Evolutionary conservation across 2,113 vertebrate genomes (phyloP), one percentile per base, ranked within the genome.

Genomic region (Dryoscopus gambensis): DNA sequence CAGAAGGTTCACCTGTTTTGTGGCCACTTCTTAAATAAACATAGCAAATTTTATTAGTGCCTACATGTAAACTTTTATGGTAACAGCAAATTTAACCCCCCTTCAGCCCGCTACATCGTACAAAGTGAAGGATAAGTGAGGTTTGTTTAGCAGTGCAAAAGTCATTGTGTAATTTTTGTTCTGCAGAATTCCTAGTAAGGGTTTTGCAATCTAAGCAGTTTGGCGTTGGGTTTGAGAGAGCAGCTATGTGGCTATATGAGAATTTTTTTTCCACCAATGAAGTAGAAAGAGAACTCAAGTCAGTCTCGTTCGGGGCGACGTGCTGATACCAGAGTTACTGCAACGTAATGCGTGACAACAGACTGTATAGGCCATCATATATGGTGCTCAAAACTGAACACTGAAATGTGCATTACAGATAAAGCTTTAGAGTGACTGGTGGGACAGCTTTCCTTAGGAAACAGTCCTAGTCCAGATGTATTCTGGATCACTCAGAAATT

Each of bases 301-400:
- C 11, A 3, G 9, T 31, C 25, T 70, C 3, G 8, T 56, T 79
- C 0, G 2, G 35, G 50, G 57, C 3, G 1, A 0, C 7, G 4
- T 52, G 52, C n/a, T 62, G 46, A n/a, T 25, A 28, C 7, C 69
- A 55, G 56, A 42, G 44, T 40, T 49, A 27, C 33, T 50, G 52
- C 24, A 44, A 11, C 31, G 1, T 33, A 33, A 50, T 23, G 13
- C 0, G 0, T 31, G 22, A 12, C 12, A 46, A 30, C 33, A 50
- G 47, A 70, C 25, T 5, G 11, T 13, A 6, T 10, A 33, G 47
- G 20, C 22, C 69, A 25, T 56, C 20, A 5, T 6, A 5, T 3
- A 2, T 8, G 3, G 18, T 79, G 57, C 30, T 71, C 30, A 19
- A 25, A 28, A 15, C n/a, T 83, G 42, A n/a, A 0, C 11, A 21